Evolutionary conservation across 2,888 invertebrate species (phyloP).

Genomic region (Xestia c-nigrum): DNA sequence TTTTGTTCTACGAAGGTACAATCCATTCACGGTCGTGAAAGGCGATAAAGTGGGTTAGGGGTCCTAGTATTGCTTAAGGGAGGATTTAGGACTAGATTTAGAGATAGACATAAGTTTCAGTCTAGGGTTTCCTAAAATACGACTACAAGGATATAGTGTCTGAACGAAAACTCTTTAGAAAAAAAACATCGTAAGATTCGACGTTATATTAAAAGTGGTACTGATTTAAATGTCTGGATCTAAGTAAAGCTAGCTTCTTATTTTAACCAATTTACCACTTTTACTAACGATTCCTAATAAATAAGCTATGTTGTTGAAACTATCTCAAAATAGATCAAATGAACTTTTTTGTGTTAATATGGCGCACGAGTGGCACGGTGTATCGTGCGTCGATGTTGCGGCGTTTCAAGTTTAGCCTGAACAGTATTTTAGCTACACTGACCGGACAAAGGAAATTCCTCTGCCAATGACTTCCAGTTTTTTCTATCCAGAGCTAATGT

Average conservation of each 20-base stretch:
- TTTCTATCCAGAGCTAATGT: too few relatives aligned
- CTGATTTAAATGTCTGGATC: neutral
- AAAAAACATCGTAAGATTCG: neutral
- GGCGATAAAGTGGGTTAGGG: conserved; percentile 38
- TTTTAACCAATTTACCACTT: neutral
- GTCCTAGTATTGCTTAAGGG: conserved; percentile 26
- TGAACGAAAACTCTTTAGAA: conserved; percentile 4
- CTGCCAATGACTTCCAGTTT: too few relatives aligned
- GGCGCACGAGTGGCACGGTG: too few relatives aligned
- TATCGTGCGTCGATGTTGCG: too few relatives aligned
- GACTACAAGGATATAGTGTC: neutral
- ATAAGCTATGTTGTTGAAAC: neutral
- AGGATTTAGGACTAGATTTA: conserved; percentile 45
- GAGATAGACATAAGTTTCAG: conserved; percentile 22
- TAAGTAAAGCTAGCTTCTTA: neutral
- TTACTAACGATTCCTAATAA: neutral
- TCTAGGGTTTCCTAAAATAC: conserved; percentile 26
- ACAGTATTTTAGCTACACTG: too few relatives aligned
- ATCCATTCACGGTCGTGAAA: conserved; percentile 21
- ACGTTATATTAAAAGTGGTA: neutral
- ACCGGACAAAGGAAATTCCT: too few relatives aligned
- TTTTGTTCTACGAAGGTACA: conserved; percentile 42
- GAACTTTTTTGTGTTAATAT: too few relatives aligned
- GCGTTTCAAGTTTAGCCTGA: too few relatives aligned
- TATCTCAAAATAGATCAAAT: too few relatives aligned